Conservation (phyloP, 2,888 invertebrate species). For the Drosophila affinis region DNA sequence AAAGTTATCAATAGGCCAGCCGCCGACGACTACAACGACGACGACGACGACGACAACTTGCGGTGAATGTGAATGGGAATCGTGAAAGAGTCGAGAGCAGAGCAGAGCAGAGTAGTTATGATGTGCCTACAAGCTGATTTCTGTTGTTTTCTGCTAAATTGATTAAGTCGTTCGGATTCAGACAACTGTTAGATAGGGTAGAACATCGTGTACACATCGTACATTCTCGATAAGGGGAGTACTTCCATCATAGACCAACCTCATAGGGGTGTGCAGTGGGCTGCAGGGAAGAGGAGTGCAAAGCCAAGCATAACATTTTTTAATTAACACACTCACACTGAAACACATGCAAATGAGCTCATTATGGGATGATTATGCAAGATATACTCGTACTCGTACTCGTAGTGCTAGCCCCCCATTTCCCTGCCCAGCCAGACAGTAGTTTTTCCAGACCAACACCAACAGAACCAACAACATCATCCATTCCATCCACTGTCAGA, state of each 20-base stretch:
- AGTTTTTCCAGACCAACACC: constrained; percentile 52
- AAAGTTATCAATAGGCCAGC: constrained; percentile 73
- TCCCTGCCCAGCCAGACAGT: constrained; percentile 3
- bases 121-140: constrained; percentile 38
- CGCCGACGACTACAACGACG: constrained; percentile 28
- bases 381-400: constrained; percentile 10
- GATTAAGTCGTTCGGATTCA: constrained; percentile 23
- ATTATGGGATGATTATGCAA: constrained; percentile 69
- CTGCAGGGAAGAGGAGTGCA: neutral
- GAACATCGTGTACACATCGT: neutral
- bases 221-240: neutral
- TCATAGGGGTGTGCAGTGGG: neutral
- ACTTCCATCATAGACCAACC: constrained; percentile 4
- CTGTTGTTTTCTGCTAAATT: constrained; percentile 35
- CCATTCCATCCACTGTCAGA: constrained; percentile 13
- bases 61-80: constrained; percentile 33
- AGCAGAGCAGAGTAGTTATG: constrained; percentile 16
- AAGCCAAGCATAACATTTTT: constrained; percentile 40
- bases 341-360: constrained; percentile 66
- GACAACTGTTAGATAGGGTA: constrained; percentile 1
- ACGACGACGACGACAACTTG: neutral
- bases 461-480: constrained; percentile 7
- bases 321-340: constrained; percentile 37
- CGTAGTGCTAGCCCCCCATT: constrained; percentile 26
- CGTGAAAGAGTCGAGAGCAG: neutral